Conservation (phyloP, 2,113 vertebrate species). For the Rallus limicola region DNA sequence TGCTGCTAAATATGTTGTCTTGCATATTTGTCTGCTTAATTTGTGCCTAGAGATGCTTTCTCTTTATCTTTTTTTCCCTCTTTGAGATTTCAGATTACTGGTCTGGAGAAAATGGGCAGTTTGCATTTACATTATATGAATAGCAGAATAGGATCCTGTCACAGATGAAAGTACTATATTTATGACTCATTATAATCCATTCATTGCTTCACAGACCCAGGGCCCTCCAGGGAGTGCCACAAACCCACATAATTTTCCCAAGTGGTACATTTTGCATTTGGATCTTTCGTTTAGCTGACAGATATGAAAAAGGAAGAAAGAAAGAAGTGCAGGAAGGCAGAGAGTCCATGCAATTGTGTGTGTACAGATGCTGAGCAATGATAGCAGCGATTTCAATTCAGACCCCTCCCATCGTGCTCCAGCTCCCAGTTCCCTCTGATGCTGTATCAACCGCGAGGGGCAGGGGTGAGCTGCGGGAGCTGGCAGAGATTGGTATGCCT, state of each 20-base stretch:
- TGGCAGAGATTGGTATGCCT: neutral
- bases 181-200: slow-evolving; percentile 65
- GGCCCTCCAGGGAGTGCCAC: slow-evolving; percentile 40
- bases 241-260: slow-evolving; percentile 53
- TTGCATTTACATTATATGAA: slow-evolving; percentile 47
- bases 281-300: slow-evolving; percentile 45
- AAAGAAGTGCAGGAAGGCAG: neutral
- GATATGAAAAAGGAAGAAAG: neutral
- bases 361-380: neutral
- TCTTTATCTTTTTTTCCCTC: neutral
- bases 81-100: slow-evolving; percentile 52
- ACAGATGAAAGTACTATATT: slow-evolving; percentile 63
- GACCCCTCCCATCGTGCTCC: fast-evolving
- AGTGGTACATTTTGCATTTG: slow-evolving; percentile 31
- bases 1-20: slow-evolving; percentile 12
- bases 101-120: slow-evolving; percentile 55
- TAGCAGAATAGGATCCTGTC: slow-evolving; percentile 45
- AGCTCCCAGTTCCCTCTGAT: neutral
- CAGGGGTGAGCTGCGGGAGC: neutral
- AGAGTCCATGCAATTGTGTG: neutral
- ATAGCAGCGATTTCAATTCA: neutral
- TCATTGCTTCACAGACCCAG: slow-evolving; percentile 52
- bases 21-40: slow-evolving; percentile 18
- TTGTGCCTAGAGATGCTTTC: slow-evolving; percentile 17
- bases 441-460: neutral